Percentiles rank a stretch among this genome's conserved stretches.
These are phyloP conservation scores for Apaloderma vittatum DNA, from an alignment of 2,113 vertebrate species.

Conservation along the genomic window DNA sequence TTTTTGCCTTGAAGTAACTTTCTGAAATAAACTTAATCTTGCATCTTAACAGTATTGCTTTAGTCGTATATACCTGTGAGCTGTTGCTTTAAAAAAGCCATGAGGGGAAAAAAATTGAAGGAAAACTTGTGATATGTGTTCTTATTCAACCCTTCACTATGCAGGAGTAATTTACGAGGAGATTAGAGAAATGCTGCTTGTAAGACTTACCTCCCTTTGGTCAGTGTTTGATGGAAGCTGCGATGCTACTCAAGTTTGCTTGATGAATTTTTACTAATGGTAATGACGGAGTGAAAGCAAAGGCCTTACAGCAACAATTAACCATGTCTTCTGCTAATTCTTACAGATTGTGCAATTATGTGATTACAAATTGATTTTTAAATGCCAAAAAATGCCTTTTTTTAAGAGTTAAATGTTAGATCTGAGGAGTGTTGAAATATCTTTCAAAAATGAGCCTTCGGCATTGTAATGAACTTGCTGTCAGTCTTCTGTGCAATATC, in stretches of 20 bases:
- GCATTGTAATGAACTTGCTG: constrained; percentile 72
- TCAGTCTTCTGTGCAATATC: constrained; percentile 80
- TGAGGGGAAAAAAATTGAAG: background rate
- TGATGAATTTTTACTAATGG: constrained; percentile 24
- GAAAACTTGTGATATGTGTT: background rate
- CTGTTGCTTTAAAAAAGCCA: background rate
- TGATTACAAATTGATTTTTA: constrained; percentile 68
- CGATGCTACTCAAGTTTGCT: constrained; percentile 51
- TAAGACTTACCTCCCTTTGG: background rate
- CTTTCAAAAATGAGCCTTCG: constrained; percentile 65
- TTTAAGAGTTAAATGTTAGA: constrained; percentile 48
- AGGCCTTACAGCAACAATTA: constrained; percentile 65
- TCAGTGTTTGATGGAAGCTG: constrained; percentile 41
- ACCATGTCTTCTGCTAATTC: constrained; percentile 49
- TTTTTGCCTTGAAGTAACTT: constrained; percentile 26
- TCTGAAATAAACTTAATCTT: background rate
- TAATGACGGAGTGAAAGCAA: constrained; percentile 34
- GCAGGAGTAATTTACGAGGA: background rate
- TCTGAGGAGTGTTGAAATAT: constrained; percentile 64
- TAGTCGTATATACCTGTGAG: background rate
- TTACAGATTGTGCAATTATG: constrained; percentile 60
- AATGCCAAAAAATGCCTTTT: constrained; percentile 79
- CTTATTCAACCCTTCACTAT: background rate
- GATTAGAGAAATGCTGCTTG: background rate
- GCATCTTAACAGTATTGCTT: constrained; percentile 8